Evolutionary conservation across 1,140 invertebrate genomes (phyloP).

Genomic region (Pseudomyrmex concolor): DNA sequence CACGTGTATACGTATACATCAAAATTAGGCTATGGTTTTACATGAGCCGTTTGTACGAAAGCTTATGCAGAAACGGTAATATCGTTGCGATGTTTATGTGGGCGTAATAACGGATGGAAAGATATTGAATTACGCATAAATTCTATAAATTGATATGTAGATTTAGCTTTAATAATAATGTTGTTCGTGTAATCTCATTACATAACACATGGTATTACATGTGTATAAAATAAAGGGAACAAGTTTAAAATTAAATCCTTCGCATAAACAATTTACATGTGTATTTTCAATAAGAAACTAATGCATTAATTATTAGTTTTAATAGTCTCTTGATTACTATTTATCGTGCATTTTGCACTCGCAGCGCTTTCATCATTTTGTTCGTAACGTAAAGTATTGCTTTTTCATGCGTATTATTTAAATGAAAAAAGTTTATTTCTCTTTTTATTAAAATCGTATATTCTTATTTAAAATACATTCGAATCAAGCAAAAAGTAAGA

Average conservation of each 20-base stretch:
- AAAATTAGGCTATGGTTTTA: constrained; percentile 48
- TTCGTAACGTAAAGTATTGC: no score
- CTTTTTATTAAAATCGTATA: not conserved
- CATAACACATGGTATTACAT: not conserved
- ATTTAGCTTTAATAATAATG: constrained; percentile 31
- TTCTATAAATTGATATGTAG: constrained; percentile 28
- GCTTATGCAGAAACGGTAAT: constrained; percentile 27
- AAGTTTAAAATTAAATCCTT: no score
- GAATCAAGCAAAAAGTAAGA: not conserved
- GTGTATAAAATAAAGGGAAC: not conserved
- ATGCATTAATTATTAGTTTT: no score
- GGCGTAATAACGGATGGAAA: constrained; percentile 14
- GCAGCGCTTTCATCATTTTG: no score
- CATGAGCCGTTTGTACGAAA: constrained; percentile 17
- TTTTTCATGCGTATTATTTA: no score
- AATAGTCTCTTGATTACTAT: no score
- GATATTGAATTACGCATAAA: constrained; percentile 21
- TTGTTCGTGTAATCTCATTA: constrained; percentile 1
- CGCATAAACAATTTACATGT: no score
- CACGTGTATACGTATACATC: not conserved
- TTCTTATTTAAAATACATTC: not conserved
- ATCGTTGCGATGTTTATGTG: constrained; percentile 23
- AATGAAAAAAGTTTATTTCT: not conserved
- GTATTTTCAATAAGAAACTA: no score
- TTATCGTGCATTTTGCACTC: no score